Evolutionary conservation across 2,113 vertebrate genomes (phyloP).

Genomic region (Rhinoptilus africanus): DNA sequence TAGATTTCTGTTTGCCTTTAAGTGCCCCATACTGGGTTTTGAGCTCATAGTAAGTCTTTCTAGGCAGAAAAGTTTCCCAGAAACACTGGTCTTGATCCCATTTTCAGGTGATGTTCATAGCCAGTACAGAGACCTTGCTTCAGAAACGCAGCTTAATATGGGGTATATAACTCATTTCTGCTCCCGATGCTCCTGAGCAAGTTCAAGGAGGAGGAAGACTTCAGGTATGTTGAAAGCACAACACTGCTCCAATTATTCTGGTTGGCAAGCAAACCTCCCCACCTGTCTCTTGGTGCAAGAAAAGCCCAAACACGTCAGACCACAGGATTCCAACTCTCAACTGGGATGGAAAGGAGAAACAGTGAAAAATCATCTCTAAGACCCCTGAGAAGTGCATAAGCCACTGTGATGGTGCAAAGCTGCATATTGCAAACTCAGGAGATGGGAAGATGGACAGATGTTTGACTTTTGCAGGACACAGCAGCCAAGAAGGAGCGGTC

Average conservation of each 20-base stretch:
- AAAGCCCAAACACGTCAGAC: background rate
- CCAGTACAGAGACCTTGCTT: background rate
- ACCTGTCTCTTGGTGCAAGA: background rate
- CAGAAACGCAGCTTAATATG: background rate
- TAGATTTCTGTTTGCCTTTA: background rate
- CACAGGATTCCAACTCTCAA: background rate
- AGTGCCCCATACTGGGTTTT: background rate
- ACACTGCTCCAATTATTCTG: background rate
- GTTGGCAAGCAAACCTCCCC: background rate
- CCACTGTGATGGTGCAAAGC: background rate
- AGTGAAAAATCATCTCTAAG: background rate
- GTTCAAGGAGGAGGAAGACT: background rate
- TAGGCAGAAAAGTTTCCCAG: background rate
- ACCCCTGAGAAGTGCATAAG: background rate
- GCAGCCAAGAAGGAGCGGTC: background rate
- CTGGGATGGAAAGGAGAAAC: background rate
- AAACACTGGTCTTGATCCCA: background rate
- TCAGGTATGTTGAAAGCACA: background rate
- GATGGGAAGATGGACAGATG: background rate
- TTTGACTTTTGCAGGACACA: background rate
- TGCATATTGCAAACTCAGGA: background rate
- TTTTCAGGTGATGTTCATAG: background rate
- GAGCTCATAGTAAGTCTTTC: background rate
- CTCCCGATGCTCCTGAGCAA: background rate
- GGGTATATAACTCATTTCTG: background rate